These are phyloP conservation scores for Apocheima hispidaria DNA, from an alignment of 2,888 invertebrate species.

Conservation along the genomic window DNA sequence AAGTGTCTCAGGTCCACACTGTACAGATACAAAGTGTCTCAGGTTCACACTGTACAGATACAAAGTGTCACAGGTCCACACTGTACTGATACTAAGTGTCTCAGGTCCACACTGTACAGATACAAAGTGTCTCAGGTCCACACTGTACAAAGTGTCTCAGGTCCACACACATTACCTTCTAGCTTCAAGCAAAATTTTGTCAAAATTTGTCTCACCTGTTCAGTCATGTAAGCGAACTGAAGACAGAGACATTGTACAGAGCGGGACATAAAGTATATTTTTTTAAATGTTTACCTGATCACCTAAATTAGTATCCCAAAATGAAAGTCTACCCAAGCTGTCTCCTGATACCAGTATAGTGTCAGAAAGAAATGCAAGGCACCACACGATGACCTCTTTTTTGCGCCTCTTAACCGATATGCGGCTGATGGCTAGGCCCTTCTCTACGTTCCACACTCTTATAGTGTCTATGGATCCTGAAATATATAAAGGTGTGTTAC, in stretches of 20 bases:
- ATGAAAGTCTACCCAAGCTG: conserved; percentile 91
- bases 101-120: no score
- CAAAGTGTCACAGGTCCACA: no score
- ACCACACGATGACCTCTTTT: conserved; percentile 94
- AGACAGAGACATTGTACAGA: background rate
- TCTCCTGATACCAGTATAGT: conserved; percentile 95
- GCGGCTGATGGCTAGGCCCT: conserved; percentile 93
- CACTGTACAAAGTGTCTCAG: no score
- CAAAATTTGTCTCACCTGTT: background rate
- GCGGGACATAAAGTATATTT: background rate
- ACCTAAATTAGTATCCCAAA: conserved; percentile 95
- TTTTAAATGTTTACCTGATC: conserved; percentile 84
- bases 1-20: no score
- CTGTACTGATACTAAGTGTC: no score
- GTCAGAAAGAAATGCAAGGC: conserved; percentile 92
- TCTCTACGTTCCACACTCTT: conserved; percentile 94
- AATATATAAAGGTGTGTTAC: background rate
- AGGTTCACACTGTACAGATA: no score
- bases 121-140: no score
- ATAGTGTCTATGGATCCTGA: conserved; percentile 92
- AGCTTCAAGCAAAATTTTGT: no score
- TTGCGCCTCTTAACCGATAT: conserved; percentile 90
- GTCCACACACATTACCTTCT: no score
- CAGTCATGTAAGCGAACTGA: background rate
- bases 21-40: no score